A percentile compares a stretch with the other conserved stretches of the same genome.
These are phyloP conservation scores for Eristalis tenax DNA, from an alignment of 2,888 invertebrate genomes.

Conservation along the genomic window DNA sequence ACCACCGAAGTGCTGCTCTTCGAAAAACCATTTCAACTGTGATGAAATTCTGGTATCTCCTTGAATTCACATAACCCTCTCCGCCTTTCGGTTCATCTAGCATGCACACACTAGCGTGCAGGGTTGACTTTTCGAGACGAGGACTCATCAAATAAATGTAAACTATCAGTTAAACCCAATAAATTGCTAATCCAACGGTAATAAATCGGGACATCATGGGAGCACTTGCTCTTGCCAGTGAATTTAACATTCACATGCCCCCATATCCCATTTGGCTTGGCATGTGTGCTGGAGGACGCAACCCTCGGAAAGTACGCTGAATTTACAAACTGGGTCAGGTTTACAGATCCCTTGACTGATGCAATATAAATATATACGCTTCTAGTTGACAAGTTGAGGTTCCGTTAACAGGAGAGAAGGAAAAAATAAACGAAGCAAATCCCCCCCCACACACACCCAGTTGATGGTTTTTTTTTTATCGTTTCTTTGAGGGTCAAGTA, in stretches of 20 bases:
- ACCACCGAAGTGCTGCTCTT: background rate
- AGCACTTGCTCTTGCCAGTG: constrained; percentile 35
- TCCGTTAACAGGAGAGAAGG: constrained; percentile 15
- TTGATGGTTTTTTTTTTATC: background rate
- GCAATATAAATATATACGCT: constrained; percentile 48
- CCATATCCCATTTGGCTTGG: background rate
- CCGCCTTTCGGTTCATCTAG: background rate
- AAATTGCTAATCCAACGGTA: constrained; percentile 51
- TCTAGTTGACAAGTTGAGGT: constrained; percentile 59
- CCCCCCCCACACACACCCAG: background rate
- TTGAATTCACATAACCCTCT: background rate
- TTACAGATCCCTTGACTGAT: constrained; percentile 53
- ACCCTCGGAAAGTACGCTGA: constrained; percentile 5
- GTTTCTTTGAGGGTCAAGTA: background rate
- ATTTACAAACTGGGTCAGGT: constrained; percentile 58
- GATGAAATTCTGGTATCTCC: background rate
- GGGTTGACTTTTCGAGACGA: background rate
- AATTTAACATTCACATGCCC: constrained; percentile 11
- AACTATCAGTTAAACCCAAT: constrained; percentile 57
- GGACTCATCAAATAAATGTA: constrained; percentile 51
- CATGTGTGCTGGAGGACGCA: background rate
- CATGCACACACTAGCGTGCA: background rate
- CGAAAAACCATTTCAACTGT: background rate
- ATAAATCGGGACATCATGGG: constrained; percentile 50
- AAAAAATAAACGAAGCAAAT: background rate